Evolutionary conservation across 2,113 vertebrate species (phyloP).

Genomic region (Todiramphus saurophagus): DNA sequence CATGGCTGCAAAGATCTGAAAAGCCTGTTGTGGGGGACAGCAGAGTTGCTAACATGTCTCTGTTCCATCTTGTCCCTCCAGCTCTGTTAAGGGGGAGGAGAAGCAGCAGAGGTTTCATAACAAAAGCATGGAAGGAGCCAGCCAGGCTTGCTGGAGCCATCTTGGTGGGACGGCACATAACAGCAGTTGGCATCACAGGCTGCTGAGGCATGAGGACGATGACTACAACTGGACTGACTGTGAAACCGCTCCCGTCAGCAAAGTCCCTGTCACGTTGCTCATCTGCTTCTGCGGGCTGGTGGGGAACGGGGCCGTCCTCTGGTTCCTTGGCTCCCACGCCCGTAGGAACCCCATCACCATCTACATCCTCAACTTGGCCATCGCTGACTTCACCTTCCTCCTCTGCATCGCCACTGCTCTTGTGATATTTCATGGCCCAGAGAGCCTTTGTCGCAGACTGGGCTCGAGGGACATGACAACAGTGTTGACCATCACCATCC

Average conservation of each 20-base stretch:
- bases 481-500: neutral
- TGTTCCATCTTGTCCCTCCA: neutral
- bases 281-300: neutral
- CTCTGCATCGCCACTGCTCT: neutral
- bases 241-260: neutral
- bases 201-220: neutral
- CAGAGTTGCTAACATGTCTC: neutral
- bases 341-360: neutral
- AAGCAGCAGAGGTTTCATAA: neutral
- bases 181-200: neutral
- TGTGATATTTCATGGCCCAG: neutral
- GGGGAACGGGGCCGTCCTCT: neutral
- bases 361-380: neutral
- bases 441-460: neutral
- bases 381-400: neutral
- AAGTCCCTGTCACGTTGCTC: neutral
- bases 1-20: neutral
- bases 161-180: fast-evolving
- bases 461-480: fast-evolving
- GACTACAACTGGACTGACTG: neutral
- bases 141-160: neutral
- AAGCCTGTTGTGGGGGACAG: neutral
- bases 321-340: neutral
- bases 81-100: neutral
- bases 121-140: neutral